Percentiles rank a stretch among this genome's conserved stretches.
phyloP scores from a whole-genome alignment of 2,888 invertebrate species.

The Nasonia oneida region DNA sequence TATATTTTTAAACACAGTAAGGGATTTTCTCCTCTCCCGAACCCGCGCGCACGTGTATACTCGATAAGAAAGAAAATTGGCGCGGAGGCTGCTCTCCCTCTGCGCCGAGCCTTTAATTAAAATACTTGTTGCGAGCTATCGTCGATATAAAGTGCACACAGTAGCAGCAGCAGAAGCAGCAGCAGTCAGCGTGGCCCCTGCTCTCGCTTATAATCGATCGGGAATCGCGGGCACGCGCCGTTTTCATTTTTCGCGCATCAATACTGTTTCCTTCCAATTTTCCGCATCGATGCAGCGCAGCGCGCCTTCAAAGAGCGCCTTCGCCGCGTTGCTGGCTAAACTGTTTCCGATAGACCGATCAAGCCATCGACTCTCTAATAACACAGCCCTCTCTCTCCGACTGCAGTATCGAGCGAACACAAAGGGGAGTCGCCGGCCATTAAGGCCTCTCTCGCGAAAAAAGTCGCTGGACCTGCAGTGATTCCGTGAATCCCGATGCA shows the following conservation, averaged over 20 bases:
- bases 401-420: background rate
- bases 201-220: background rate
- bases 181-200: no score
- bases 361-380: slow-evolving; percentile 55
- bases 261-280: slow-evolving; percentile 34
- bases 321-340: background rate
- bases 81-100: no score
- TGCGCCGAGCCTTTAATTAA: background rate
- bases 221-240: background rate
- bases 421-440: background rate
- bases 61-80: background rate
- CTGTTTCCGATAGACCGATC: slow-evolving; percentile 55
- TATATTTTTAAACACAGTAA: background rate
- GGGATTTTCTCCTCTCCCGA: no score
- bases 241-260: slow-evolving; percentile 33
- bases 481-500: slow-evolving; percentile 72
- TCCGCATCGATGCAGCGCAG: background rate
- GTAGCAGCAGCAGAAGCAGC: no score
- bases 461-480: slow-evolving; percentile 64
- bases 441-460: background rate
- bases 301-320: background rate
- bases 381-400: background rate
- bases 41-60: no score
- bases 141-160: background rate
- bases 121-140: background rate